phyloP scores from a whole-genome alignment of 1,140 invertebrate genomes.

The Zaprionus kolodkinae region DNA sequence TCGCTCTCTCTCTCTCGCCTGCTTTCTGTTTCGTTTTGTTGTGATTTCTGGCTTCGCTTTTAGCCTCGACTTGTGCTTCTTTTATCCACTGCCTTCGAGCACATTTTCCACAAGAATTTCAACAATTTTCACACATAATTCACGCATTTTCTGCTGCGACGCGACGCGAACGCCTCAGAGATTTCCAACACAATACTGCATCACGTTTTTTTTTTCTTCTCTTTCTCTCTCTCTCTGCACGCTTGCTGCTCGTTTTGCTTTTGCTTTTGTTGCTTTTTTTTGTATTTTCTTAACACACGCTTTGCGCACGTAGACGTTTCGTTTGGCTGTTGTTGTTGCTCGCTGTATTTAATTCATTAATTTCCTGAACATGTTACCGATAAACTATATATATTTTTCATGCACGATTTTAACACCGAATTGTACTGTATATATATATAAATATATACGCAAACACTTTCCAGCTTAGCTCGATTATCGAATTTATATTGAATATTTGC shows the following conservation, averaged over 20 bases:
- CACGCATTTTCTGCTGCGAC: conserved; percentile 55
- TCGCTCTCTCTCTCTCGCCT: conserved; percentile 35
- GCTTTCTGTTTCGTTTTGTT: conserved; percentile 73
- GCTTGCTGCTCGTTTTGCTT: conserved; percentile 40
- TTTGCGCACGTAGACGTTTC: conserved; percentile 65
- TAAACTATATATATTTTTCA: conserved; percentile 1
- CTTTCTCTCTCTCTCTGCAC: conserved; percentile 28
- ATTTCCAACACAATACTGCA: conserved; percentile 42
- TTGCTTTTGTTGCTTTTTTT: conserved; percentile 33
- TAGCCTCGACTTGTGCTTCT: conserved; percentile 38
- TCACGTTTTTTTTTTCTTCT: conserved; percentile 66
- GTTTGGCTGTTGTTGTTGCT: conserved; percentile 40
- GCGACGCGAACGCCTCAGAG: conserved; percentile 55
- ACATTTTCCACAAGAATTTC: conserved; percentile 63
- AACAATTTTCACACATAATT: conserved; percentile 78
- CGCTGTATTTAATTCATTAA: conserved; percentile 59
- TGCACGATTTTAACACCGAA: conserved; percentile 9
- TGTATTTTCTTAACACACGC: conserved; percentile 61
- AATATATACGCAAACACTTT: conserved; percentile 23
- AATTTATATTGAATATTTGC: conserved; percentile 27
- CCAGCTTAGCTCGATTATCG: conserved; percentile 36
- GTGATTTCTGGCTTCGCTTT: conserved; percentile 73
- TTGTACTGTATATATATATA: conserved; percentile 20
- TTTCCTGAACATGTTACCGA: conserved; percentile 27
- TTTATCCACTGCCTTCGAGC: conserved; percentile 48